Evolutionary conservation across 37 sponge, comb jelly and placozoan genomes (phyloP), one percentile per base, ranked within the genome.

Genomic region (Agelas oroides): DNA sequence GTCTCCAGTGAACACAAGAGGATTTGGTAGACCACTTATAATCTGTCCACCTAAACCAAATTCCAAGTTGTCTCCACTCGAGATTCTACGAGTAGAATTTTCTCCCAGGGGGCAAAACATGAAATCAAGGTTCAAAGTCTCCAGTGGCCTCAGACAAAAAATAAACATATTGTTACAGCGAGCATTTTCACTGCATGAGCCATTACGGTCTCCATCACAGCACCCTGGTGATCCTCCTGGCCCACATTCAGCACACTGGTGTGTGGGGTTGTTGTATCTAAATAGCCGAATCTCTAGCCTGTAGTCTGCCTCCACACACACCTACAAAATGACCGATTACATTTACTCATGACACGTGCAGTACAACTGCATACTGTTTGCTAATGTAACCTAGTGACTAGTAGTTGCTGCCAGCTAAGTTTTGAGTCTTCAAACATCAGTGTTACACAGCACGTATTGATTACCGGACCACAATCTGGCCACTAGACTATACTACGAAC

Each of bases 51-150:
- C 46, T 8, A 12, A 3, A 8, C 8, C 46, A 46, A 46, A 46
- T 46, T 3, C 8, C 3, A 46, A 46, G 24, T 5, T 27, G 5
- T 28, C 64, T 24, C 5, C 5, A 12, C 1, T 6, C 24, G 36
- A 5, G 27, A 62, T 2, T 5, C 5, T 59, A 27, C 53, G 28
- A 28, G 36, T 71, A 27, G 39, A 19, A 5, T 8, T 1, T 23
- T 8, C 1, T 25, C 83, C 83, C 15, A 57, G 38, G 13, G 83
- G 83, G n/a, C 83, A 82, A 24, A 19, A 20, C n/a, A 17, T 46
- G 1, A 27, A 53, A 33, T 27, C 34, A 32, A 56, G 56, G 2
- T 8, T 46, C 8, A 57, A 20, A 1, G 71, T 56, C 17, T 64
- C 73, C 55, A 18, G 18, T 34, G 56, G 40, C 24, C 64, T 13